These are phyloP conservation scores for Paramisgurnus dabryanus DNA, from an alignment of 2,113 vertebrate genomes.

Conservation along the genomic window DNA sequence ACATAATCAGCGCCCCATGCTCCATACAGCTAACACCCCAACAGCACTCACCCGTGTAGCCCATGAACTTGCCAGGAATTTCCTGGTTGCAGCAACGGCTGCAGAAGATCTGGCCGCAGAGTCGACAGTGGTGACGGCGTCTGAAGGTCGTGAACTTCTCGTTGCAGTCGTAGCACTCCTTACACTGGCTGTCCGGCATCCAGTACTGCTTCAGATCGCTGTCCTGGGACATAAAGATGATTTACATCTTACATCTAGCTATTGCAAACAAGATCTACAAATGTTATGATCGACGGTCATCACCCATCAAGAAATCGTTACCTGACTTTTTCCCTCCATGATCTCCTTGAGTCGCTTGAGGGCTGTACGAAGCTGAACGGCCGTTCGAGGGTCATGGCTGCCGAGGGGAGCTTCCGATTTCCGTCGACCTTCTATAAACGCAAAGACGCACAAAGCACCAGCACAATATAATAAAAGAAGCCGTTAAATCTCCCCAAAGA, in stretches of 20 bases:
- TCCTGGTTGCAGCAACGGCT: slow-evolving; percentile 99
- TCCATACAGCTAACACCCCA: not conserved
- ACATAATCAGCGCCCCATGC: not conserved
- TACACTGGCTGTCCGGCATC: slow-evolving; percentile 99
- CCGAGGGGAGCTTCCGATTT: slow-evolving; percentile 85
- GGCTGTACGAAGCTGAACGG: slow-evolving; percentile 94
- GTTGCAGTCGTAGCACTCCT: slow-evolving; percentile 97
- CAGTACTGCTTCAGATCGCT: slow-evolving; percentile 99
- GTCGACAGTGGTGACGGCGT: slow-evolving; percentile 92
- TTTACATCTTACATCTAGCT: not conserved
- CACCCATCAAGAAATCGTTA: slow-evolving; percentile 58
- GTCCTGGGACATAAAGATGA: slow-evolving; percentile 75
- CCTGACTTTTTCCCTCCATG: slow-evolving; percentile 99
- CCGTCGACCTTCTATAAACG: slow-evolving; percentile 83
- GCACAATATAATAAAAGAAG: not conserved
- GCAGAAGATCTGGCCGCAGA: slow-evolving; percentile 98
- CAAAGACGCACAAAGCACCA: not conserved
- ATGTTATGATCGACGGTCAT: no score
- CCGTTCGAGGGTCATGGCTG: slow-evolving; percentile 94
- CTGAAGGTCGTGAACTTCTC: slow-evolving; percentile 98
- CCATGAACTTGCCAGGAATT: slow-evolving; percentile 99
- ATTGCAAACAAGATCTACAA: not conserved
- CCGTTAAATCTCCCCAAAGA: slow-evolving; percentile 10
- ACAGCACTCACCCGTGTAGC: slow-evolving; percentile 86
- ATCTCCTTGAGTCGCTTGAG: slow-evolving; percentile 97